These are phyloP conservation scores for Calliphora vomitoria DNA, from an alignment of 2,888 invertebrate species.

Conservation along the genomic window DNA sequence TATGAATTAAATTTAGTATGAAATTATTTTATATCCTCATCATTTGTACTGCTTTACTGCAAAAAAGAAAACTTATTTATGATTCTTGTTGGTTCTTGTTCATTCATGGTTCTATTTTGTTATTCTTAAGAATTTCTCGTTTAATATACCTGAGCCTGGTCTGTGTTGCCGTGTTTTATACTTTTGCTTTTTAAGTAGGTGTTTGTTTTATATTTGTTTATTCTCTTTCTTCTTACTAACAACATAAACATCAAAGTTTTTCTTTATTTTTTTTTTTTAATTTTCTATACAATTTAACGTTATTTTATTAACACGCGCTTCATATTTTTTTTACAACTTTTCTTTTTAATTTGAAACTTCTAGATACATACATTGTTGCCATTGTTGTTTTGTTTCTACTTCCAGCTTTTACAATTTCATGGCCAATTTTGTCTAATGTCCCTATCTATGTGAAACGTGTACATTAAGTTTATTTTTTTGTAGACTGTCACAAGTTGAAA, in stretches of 20 bases:
- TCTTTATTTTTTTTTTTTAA: slow-evolving; percentile 4
- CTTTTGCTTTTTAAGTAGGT: not conserved
- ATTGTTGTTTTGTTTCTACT: not conserved
- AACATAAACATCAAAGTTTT: slow-evolving; percentile 29
- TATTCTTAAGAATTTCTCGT: not conserved
- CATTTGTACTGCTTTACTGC: not conserved
- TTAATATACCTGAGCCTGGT: not conserved
- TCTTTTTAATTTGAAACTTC: slow-evolving; percentile 12
- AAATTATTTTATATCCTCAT: slow-evolving; percentile 3
- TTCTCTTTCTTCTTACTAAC: not conserved
- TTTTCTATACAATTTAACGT: slow-evolving; percentile 26
- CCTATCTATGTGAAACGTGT: not conserved
- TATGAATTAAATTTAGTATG: not conserved
- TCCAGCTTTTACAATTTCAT: not conserved
- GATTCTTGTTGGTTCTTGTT: not conserved
- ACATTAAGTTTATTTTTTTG: too few relatives aligned
- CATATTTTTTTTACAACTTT: slow-evolving; percentile 1
- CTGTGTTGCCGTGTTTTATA: not conserved
- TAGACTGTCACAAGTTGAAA: too few relatives aligned
- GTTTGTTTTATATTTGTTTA: slow-evolving; percentile 12
- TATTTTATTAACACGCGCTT: slow-evolving; percentile 10
- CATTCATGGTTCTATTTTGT: not conserved
- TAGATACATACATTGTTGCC: not conserved
- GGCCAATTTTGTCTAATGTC: not conserved
- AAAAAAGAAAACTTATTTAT: not conserved